Percentiles rank a stretch among this genome's conserved stretches.
Evolutionary conservation across 1,140 invertebrate genomes (phyloP).

Genomic region (Calycopis cecrops): DNA sequence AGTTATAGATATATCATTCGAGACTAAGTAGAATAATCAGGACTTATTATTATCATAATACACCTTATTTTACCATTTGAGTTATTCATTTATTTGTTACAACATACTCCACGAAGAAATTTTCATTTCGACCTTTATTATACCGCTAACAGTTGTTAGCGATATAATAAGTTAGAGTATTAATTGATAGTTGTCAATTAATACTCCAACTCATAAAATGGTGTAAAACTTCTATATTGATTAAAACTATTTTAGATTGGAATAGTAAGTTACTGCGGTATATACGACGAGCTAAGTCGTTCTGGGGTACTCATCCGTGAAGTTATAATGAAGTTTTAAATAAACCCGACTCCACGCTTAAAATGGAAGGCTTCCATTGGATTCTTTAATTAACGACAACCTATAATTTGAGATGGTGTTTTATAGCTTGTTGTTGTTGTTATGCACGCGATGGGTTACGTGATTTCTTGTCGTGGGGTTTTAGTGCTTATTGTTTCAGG

Average conservation of each 20-base stretch:
- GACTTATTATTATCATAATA: too few species aligned
- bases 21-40: too few species aligned
- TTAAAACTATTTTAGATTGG: conserved; percentile 11
- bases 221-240: conserved; percentile 1
- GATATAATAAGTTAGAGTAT: too few species aligned
- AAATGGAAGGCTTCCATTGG: conserved; percentile 7
- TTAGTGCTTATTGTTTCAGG: neutral
- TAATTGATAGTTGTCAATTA: too few species aligned
- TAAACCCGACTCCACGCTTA: conserved; percentile 3
- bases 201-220: neutral
- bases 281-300: conserved; percentile 3
- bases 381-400: conserved; percentile 7
- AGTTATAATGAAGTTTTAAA: conserved; percentile 12
- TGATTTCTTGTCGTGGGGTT: neutral
- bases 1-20: too few species aligned
- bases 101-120: too few species aligned
- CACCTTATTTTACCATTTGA: too few species aligned
- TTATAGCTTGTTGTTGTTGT: neutral
- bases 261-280: conserved; percentile 7
- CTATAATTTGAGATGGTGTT: neutral
- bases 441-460: neutral
- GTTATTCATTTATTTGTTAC: too few species aligned
- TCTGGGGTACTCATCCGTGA: conserved; percentile 4
- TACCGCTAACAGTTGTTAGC: too few species aligned
- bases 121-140: too few species aligned